A percentile compares a stretch with the other conserved stretches of the same genome.
These are phyloP conservation scores for Drosophila takahashii DNA, from an alignment of 1,140 invertebrate species.

Conservation along the genomic window DNA sequence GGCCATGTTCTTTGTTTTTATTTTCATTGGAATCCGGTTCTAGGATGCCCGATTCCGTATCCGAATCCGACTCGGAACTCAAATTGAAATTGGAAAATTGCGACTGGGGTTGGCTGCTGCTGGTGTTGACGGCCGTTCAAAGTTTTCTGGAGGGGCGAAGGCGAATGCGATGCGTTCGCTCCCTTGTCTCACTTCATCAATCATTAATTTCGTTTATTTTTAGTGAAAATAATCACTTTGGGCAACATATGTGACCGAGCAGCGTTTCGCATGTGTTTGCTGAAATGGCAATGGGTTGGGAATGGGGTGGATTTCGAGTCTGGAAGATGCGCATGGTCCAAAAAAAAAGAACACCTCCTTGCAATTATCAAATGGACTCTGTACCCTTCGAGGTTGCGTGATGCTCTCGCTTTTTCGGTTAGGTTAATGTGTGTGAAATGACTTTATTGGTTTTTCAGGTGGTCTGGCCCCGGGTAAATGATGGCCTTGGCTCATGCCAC, in stretches of 20 bases:
- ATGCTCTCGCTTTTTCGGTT: constrained; percentile 27
- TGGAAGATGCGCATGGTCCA: constrained; percentile 47
- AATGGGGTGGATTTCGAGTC: constrained; percentile 17
- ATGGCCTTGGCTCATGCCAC: constrained; percentile 42
- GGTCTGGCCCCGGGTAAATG: constrained; percentile 35
- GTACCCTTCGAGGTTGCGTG: constrained; percentile 30
- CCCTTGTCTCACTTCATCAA: constrained; percentile 81
- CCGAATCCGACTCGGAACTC: constrained; percentile 10
- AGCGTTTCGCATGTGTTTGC: constrained; percentile 71
- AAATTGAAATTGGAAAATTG: constrained; percentile 33
- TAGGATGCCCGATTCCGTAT: constrained; percentile 8
- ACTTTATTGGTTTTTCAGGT: constrained; percentile 73
- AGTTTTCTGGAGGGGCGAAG: constrained; percentile 19
- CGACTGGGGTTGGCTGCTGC: constrained; percentile 26
- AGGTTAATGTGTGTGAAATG: constrained; percentile 71
- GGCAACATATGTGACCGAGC: constrained; percentile 74
- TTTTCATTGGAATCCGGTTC: constrained; percentile 42
- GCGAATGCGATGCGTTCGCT: constrained; percentile 48
- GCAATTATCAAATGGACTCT: constrained; percentile 77
- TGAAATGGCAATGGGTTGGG: constrained; percentile 7
- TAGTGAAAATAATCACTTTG: constrained; percentile 82
- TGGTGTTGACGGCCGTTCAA: constrained; percentile 67
- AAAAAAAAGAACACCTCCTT: constrained; percentile 53
- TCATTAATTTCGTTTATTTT: constrained; percentile 82
- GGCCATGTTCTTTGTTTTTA: constrained; percentile 43